Evolutionary conservation across 1,140 invertebrate species (phyloP).

Genomic region (Hypothenemus hampei): DNA sequence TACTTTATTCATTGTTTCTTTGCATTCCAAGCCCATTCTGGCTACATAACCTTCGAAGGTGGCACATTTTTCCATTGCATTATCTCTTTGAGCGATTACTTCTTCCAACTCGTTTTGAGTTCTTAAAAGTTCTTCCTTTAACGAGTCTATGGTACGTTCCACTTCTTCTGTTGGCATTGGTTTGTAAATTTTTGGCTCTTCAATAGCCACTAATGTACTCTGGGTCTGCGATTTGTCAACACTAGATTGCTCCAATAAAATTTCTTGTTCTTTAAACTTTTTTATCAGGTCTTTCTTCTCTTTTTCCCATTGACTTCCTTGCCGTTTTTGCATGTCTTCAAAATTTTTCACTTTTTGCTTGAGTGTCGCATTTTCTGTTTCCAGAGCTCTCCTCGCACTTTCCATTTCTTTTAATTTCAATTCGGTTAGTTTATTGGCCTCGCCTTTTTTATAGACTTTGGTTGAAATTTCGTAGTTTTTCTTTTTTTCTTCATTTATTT

Average conservation of each 20-base stretch:
- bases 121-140: slow-evolving; percentile 7
- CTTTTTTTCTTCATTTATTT: slow-evolving; percentile 36
- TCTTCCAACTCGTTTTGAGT: slow-evolving; percentile 8
- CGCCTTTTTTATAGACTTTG: slow-evolving; percentile 16
- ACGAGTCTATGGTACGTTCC: slow-evolving; percentile 5
- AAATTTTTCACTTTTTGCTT: slow-evolving; percentile 25
- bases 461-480: slow-evolving; percentile 20
- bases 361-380: slow-evolving; percentile 24
- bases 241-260: slow-evolving; percentile 35
- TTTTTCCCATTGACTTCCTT: slow-evolving; percentile 32
- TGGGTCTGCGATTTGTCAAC: slow-evolving; percentile 35
- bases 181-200: slow-evolving; percentile 21
- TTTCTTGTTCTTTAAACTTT: slow-evolving; percentile 33
- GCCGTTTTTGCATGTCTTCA: slow-evolving; percentile 32
- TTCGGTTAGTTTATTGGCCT: slow-evolving; percentile 27
- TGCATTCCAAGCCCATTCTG: slow-evolving; percentile 18
- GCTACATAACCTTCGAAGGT: slow-evolving; percentile 21
- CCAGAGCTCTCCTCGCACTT: slow-evolving; percentile 24
- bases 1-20: slow-evolving; percentile 26
- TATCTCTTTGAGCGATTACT: slow-evolving; percentile 8
- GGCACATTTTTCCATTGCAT: slow-evolving; percentile 23
- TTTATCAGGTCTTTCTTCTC: slow-evolving; percentile 38
- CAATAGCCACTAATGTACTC: slow-evolving; percentile 32
- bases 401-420: slow-evolving; percentile 32
- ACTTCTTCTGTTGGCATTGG: slow-evolving; percentile 10